A percentile compares a stretch with the other conserved stretches of the same genome.
Conservation (phyloP, 1,140 invertebrate species). For the Antheraea pernyi region DNA sequence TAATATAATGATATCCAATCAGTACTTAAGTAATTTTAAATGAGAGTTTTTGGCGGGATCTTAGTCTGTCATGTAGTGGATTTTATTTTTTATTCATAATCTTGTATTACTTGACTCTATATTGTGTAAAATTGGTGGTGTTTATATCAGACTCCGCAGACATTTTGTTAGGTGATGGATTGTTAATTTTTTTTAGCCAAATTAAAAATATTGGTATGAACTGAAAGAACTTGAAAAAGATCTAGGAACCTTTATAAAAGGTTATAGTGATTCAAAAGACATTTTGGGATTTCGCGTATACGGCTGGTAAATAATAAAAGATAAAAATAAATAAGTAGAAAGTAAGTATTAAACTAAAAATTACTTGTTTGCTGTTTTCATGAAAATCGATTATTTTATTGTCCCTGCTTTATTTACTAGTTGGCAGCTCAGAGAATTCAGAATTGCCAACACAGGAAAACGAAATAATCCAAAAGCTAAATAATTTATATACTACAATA, state of each 20-base stretch:
- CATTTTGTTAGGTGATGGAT: constrained; percentile 49
- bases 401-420: constrained; percentile 18
- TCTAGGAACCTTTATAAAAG: background rate
- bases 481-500: no score
- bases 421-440: background rate
- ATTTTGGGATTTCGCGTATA: background rate
- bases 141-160: constrained; percentile 81
- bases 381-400: constrained; percentile 4
- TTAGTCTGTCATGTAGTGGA: no score
- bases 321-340: constrained; percentile 7
- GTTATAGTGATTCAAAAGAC: background rate
- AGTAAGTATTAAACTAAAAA: background rate
- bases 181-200: constrained; percentile 18
- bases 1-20: no score
- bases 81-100: no score
- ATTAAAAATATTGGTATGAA: background rate
- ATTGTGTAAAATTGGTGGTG: no score
- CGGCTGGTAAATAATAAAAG: constrained; percentile 1
- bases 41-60: no score
- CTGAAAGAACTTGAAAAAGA: background rate
- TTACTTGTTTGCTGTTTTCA: constrained; percentile 2
- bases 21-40: no score
- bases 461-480: no score
- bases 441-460: background rate
- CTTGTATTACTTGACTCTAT: no score